Percentiles rank a stretch among this genome's conserved stretches.
phyloP scores from a whole-genome alignment of 37 sponge, comb jelly and placozoan species.

The Crambe crambe region DNA sequence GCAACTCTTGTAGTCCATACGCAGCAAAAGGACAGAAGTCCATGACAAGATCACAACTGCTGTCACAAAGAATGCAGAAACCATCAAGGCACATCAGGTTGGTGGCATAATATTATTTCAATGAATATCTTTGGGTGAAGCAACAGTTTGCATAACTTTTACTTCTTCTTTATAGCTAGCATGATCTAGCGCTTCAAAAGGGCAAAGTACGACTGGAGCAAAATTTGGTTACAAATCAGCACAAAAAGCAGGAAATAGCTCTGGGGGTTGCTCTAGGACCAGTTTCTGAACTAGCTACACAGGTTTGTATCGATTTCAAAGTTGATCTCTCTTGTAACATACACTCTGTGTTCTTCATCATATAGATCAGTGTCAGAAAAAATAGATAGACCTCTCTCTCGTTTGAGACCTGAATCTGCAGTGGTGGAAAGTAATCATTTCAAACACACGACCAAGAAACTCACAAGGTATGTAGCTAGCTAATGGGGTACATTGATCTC shows the following conservation, averaged over 20 bases:
- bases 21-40: constrained; percentile 21
- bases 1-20: constrained; percentile 19
- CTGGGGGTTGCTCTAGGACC: constrained; percentile 58
- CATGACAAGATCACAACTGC: constrained; percentile 32
- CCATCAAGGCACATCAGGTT: constrained; percentile 21
- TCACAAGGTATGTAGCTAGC: constrained; percentile 32
- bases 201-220: constrained; percentile 49
- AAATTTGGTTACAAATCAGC: constrained; percentile 26
- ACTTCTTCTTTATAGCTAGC: constrained; percentile 1
- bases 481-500: neutral
- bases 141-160: neutral
- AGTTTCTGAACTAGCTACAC: constrained; percentile 46
- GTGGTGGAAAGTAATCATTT: constrained; percentile 33
- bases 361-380: constrained; percentile 62
- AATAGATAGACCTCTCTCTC: constrained; percentile 43
- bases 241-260: constrained; percentile 47
- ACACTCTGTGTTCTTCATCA: too few species aligned
- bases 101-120: neutral
- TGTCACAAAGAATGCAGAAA: constrained; percentile 22
- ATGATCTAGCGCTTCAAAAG: constrained; percentile 32
- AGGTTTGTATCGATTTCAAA: constrained; percentile 17
- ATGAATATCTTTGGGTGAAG: neutral
- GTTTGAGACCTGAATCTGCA: constrained; percentile 47
- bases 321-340: neutral
- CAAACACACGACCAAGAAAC: constrained; percentile 27